phyloP scores from a whole-genome alignment of 2,797 vertebrate genomes.

The Dryobates pubescens region DNA sequence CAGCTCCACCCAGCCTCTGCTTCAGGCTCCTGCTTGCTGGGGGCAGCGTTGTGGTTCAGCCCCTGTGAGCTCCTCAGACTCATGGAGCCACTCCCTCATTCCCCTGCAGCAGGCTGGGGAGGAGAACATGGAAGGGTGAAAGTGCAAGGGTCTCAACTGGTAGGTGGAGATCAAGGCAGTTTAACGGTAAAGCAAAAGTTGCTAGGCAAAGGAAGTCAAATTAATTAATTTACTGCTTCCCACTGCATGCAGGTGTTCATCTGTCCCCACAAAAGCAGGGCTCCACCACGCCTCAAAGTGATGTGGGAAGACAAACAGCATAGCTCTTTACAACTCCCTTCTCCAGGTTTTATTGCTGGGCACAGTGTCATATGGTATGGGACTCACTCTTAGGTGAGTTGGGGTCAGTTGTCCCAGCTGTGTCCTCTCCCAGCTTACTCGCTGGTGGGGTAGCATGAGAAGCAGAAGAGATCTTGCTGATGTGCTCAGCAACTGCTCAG shows the following conservation, averaged over 20 bases:
- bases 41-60: neutral
- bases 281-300: accelerated
- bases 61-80: neutral
- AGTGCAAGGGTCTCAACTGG: neutral
- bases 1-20: neutral
- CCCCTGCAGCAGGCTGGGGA: neutral
- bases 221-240: neutral
- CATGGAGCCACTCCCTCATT: accelerated
- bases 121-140: neutral
- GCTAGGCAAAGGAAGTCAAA: accelerated
- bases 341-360: neutral
- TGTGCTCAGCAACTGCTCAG: neutral
- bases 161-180: neutral
- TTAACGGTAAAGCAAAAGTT: neutral
- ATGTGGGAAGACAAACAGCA: accelerated
- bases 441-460: neutral
- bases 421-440: neutral
- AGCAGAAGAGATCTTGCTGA: neutral
- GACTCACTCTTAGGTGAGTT: neutral
- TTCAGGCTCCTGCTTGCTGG: accelerated
- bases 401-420: neutral
- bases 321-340: neutral
- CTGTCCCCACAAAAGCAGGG: neutral
- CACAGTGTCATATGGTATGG: accelerated
- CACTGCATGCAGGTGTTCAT: neutral